These are phyloP conservation scores for Zalophus californianus DNA, from an alignment of 2,797 vertebrate genomes.

Conservation along the genomic window DNA sequence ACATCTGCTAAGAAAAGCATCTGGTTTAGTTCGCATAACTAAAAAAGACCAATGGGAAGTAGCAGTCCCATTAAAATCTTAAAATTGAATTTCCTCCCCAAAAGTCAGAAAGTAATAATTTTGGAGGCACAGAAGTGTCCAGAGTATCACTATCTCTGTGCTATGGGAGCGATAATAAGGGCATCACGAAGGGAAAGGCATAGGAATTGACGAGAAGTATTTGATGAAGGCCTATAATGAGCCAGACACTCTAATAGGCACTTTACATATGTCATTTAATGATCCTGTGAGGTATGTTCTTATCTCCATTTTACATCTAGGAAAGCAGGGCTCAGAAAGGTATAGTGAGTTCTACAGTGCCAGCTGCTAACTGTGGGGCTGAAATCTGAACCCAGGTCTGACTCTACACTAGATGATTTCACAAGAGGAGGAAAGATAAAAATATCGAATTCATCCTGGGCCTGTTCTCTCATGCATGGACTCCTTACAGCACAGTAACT, in stretches of 20 bases:
- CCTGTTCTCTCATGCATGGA: background rate
- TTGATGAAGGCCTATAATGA: background rate
- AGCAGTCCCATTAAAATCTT: background rate
- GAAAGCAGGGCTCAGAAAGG: background rate
- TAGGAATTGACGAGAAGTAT: background rate
- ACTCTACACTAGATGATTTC: background rate
- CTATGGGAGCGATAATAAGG: background rate
- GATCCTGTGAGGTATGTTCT: background rate
- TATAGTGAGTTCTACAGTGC: background rate
- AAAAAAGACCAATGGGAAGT: conserved; percentile 27
- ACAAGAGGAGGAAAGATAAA: background rate
- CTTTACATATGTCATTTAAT: background rate
- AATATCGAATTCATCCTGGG: background rate
- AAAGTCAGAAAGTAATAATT: background rate
- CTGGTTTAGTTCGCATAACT: background rate
- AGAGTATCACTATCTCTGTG: background rate
- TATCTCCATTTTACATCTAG: background rate
- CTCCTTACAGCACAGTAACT: background rate
- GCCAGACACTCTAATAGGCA: background rate
- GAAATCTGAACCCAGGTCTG: conserved; percentile 15
- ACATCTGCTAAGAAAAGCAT: background rate
- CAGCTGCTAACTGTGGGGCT: background rate
- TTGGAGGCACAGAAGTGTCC: background rate
- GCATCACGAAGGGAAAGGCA: background rate
- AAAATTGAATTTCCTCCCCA: background rate